A percentile compares a stretch with the other conserved stretches of the same genome.
These are phyloP conservation scores for Borostomias antarcticus DNA, from an alignment of 2,797 vertebrate genomes.

Conservation along the genomic window DNA sequence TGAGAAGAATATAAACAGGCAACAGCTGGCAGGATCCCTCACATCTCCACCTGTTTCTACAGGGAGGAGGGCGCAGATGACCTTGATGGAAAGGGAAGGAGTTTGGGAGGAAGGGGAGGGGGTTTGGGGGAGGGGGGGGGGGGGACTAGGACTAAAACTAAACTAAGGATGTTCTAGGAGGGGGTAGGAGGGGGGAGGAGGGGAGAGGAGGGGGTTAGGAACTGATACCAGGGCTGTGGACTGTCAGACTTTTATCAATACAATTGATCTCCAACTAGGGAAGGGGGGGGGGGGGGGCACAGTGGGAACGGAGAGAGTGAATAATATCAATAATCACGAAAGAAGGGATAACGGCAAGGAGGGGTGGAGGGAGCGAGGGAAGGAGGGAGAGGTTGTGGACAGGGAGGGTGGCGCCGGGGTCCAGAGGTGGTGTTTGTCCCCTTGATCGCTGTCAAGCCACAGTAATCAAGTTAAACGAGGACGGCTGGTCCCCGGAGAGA, in stretches of 20 bases:
- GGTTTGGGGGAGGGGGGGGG: constrained; percentile 33
- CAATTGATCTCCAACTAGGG: constrained; percentile 57
- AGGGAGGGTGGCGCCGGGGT: constrained; percentile 55
- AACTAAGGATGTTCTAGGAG: constrained; percentile 28
- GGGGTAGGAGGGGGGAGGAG: constrained; percentile 38
- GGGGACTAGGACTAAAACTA: constrained; percentile 71
- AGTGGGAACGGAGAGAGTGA: constrained; percentile 44
- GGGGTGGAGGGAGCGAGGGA: not conserved
- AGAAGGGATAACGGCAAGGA: constrained; percentile 29
- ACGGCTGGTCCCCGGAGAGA: constrained; percentile 42
- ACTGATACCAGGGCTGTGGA: constrained; percentile 57
- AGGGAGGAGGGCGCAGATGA: not conserved
- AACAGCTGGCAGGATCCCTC: constrained; percentile 51
- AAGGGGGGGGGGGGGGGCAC: constrained; percentile 19
- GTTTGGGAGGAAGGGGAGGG: not conserved
- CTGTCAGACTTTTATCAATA: constrained; percentile 76
- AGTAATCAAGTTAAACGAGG: constrained; percentile 81
- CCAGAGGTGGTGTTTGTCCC: constrained; percentile 58
- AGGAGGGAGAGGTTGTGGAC: constrained; percentile 51
- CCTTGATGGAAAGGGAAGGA: not conserved
- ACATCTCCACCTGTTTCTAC: constrained; percentile 20
- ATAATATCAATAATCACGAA: constrained; percentile 43
- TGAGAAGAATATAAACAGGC: constrained; percentile 27
- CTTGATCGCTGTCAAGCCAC: constrained; percentile 68
- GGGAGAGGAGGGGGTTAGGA: constrained; percentile 34